Evolutionary conservation across 1,140 invertebrate genomes (phyloP).

Genomic region (Helicoverpa armigera): DNA sequence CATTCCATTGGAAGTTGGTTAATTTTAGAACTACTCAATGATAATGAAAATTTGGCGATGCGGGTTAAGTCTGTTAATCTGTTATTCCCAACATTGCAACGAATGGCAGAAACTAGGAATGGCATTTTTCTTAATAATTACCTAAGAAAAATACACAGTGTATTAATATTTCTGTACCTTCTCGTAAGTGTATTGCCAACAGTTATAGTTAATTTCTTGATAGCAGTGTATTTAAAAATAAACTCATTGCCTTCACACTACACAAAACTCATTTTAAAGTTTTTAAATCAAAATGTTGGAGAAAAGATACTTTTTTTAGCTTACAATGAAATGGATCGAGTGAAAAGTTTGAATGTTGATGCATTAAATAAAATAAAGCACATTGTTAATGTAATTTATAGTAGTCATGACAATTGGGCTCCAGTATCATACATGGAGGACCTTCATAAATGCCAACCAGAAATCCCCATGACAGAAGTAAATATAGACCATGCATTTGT

Average conservation of each 20-base stretch:
- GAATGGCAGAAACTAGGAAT: constrained; percentile 73
- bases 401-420: constrained; percentile 72
- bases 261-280: constrained; percentile 64
- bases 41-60: constrained; percentile 60
- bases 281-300: constrained; percentile 64
- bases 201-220: constrained; percentile 58
- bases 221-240: constrained; percentile 68
- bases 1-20: constrained; percentile 82
- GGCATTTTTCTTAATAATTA: constrained; percentile 72
- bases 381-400: constrained; percentile 74
- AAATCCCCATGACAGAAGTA: constrained; percentile 65
- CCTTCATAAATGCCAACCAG: constrained; percentile 66
- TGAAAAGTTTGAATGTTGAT: constrained; percentile 64
- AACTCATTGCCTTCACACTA: constrained; percentile 63
- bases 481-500: constrained; percentile 76
- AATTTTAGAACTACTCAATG: constrained; percentile 71
- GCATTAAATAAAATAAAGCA: constrained; percentile 69
- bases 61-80: constrained; percentile 71
- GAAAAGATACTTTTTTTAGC: constrained; percentile 76
- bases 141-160: constrained; percentile 61
- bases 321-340: constrained; percentile 80
- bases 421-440: constrained; percentile 72
- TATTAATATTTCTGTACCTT: constrained; percentile 65
- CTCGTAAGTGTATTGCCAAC: constrained; percentile 66
- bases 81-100: constrained; percentile 79